Evolutionary conservation across 2,888 invertebrate genomes (phyloP), one percentile per base, ranked within the genome.

Genomic region (Hermaeophaga mercurialis): DNA sequence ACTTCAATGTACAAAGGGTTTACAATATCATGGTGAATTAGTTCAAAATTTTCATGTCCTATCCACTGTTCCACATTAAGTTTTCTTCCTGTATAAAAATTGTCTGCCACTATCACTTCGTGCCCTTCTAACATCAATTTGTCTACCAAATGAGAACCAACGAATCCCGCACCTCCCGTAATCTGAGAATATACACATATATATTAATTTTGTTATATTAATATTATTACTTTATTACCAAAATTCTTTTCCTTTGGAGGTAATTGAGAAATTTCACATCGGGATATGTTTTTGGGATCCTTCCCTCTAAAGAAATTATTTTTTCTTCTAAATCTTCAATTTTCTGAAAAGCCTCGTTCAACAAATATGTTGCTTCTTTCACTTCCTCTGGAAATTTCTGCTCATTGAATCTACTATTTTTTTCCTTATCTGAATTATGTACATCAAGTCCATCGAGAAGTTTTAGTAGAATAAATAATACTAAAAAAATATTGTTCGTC

Each of bases 41-140:
- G 81, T 78, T 99, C 98, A 78, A 99, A 99, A 79, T 99, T 99
- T 70, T 95, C 91, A 78, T 99, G 99, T 0, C 98, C 98, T 55
- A 98, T 86, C 99, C 99, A 99, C 72, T 98, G 98, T 73, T 96
- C 96, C 0, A 99, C 91, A 77, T 99, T 99, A 31, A 94, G 84
- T 75, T 97, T 96, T 11, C 96, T 85, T 1, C 98, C 98, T 0
- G 98, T 99, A 78, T 96, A 98, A 79, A 98, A 97, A 77, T 99
- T 99, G 78, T 99, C 98, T 1, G 91, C 95, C 0, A 96, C 96
- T 67, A 95, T 96, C 0, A 98, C 87, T 80, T 97, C 96, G 78
- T 98, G 96, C 0, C 97, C 97, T 70, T 91, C 90, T 64, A 90
- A 82, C 97, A 99, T 97, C 48, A 99, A 81, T 64, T 88, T 82